Percentiles rank a stretch among this genome's conserved stretches.
phyloP scores from a whole-genome alignment of 1,140 invertebrate species.

The Dinoponera quadriceps region DNA sequence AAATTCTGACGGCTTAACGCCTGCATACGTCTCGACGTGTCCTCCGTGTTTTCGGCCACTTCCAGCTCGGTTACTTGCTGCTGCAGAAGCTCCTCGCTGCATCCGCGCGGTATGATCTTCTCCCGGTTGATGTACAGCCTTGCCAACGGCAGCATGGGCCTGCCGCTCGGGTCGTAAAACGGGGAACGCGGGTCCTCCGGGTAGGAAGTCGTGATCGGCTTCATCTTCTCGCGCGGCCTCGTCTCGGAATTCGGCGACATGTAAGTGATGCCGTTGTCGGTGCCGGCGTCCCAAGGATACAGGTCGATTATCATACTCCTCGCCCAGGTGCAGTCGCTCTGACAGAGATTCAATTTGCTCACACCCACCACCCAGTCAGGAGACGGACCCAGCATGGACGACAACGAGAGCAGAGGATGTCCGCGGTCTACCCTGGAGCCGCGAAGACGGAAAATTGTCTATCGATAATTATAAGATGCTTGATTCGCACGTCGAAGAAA shows the following conservation, averaged over 20 bases:
- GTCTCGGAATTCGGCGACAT: conserved; percentile 96
- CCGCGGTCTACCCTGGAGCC: conserved; percentile 91
- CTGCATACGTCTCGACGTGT: conserved; percentile 89
- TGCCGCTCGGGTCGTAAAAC: conserved; percentile 93
- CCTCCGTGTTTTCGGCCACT: conserved; percentile 90
- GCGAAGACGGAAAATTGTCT: background rate
- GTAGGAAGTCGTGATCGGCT: conserved; percentile 94
- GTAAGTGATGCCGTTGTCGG: conserved; percentile 96
- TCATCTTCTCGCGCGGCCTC: conserved; percentile 94
- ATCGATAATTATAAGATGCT: background rate
- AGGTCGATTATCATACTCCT: conserved; percentile 92
- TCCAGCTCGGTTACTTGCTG: conserved; percentile 86
- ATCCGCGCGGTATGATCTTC: conserved; percentile 90
- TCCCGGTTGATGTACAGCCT: conserved; percentile 90
- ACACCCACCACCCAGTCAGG: conserved; percentile 98
- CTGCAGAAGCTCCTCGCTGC: conserved; percentile 89
- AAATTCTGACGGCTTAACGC: background rate
- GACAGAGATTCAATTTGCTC: conserved; percentile 94
- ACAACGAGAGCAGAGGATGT: conserved; percentile 95
- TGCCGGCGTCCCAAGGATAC: conserved; percentile 97
- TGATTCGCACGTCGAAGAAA: too few species aligned
- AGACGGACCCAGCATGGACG: conserved; percentile 97
- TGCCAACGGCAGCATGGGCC: conserved; percentile 93
- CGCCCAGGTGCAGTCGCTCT: conserved; percentile 95
- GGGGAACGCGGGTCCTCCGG: conserved; percentile 95